Evolutionary conservation across 2,888 invertebrate genomes (phyloP).

Genomic region (Norana najaformis): DNA sequence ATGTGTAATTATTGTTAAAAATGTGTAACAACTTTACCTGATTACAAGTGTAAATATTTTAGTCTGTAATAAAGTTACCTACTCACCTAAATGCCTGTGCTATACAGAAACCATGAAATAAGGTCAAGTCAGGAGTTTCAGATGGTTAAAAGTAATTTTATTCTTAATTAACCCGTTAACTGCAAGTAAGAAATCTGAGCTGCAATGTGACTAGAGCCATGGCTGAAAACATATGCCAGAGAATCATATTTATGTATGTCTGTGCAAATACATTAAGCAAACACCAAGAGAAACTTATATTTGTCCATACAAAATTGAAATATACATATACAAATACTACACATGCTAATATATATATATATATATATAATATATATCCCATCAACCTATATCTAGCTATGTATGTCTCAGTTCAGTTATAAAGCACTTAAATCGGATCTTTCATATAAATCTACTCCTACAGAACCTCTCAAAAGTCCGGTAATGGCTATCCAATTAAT

Average conservation of each 20-base stretch:
- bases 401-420: too few species aligned
- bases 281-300: slow-evolving; percentile 13
- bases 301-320: not conserved
- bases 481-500: too few species aligned
- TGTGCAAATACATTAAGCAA: not conserved
- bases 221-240: not conserved
- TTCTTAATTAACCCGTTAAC: too few species aligned
- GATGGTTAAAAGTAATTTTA: too few species aligned
- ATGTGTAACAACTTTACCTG: too few species aligned
- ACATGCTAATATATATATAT: too few species aligned
- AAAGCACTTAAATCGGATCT: too few species aligned
- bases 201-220: too few species aligned
- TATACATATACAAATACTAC: not conserved
- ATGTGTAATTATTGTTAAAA: too few species aligned
- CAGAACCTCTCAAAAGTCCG: too few species aligned
- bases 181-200: too few species aligned
- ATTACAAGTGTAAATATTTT: not conserved
- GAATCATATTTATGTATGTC: not conserved
- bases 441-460: too few species aligned
- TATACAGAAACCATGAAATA: not conserved
- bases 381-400: not conserved
- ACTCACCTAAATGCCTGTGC: not conserved
- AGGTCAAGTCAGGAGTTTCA: not conserved
- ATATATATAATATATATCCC: not conserved
- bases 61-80: not conserved